A percentile compares a stretch with the other conserved stretches of the same genome.
These are phyloP conservation scores for Branchipolynoe longqiensis DNA, from an alignment of 2,888 invertebrate genomes.

Conservation along the genomic window DNA sequence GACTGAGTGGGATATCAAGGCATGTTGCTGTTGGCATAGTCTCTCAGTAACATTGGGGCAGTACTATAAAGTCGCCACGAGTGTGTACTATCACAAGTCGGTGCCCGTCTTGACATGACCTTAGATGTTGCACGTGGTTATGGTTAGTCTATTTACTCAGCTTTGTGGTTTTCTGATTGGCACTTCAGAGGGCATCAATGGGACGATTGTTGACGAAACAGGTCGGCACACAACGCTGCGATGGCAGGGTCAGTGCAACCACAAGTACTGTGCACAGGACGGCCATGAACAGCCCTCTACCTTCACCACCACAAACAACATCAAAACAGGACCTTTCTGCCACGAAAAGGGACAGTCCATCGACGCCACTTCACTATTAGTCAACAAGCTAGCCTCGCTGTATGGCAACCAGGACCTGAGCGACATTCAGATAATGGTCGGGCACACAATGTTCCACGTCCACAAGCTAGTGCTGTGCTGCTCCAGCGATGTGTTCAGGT, in stretches of 20 bases:
- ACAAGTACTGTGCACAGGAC: constrained; percentile 38
- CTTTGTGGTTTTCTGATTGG: background rate
- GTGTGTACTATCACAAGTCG: no score
- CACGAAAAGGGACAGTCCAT: constrained; percentile 67
- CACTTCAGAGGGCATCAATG: constrained; percentile 47
- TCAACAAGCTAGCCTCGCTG: constrained; percentile 89
- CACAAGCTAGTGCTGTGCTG: constrained; percentile 95
- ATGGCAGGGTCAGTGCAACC: constrained; percentile 44
- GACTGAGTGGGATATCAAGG: no score
- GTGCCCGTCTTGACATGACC: no score
- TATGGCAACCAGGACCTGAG: constrained; percentile 94
- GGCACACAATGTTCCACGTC: constrained; percentile 90
- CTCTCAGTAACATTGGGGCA: no score
- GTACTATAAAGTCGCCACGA: no score
- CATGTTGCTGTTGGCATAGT: no score
- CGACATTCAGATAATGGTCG: constrained; percentile 92
- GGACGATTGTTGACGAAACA: constrained; percentile 39
- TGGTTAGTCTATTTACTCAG: background rate
- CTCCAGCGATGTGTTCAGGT: constrained; percentile 95
- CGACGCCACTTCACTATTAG: constrained; percentile 63
- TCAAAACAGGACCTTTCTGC: constrained; percentile 58
- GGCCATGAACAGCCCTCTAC: background rate
- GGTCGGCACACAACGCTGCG: constrained; percentile 38
- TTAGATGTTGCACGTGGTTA: no score
- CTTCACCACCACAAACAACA: background rate